phyloP scores from a whole-genome alignment of 2,888 invertebrate species.

The Bhutanitis thaidina region DNA sequence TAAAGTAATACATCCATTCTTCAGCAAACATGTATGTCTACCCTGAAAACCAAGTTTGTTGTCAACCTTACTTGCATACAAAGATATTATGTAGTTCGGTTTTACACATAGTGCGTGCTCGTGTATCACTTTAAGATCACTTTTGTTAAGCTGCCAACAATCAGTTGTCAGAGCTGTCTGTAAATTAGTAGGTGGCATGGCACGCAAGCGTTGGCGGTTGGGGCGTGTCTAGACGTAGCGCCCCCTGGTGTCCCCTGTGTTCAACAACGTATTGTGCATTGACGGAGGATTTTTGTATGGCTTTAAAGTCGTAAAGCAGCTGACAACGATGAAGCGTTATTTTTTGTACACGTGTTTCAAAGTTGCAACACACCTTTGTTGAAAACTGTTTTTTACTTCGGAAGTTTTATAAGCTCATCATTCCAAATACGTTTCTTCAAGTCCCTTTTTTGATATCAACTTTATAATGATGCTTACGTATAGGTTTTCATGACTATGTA shows the following conservation, averaged over 20 bases:
- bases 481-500: too few species aligned
- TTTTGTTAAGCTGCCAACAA: conserved; percentile 14
- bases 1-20: too few species aligned
- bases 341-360: conserved; percentile 8
- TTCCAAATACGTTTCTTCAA: too few species aligned
- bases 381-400: background rate
- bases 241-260: conserved; percentile 6
- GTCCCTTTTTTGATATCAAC: too few species aligned
- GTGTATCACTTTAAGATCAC: conserved; percentile 11
- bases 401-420: too few species aligned
- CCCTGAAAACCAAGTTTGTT: too few species aligned
- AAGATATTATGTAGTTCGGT: too few species aligned
- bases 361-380: conserved; percentile 1
- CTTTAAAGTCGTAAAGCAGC: conserved; percentile 13
- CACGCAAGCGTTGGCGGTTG: conserved; percentile 7
- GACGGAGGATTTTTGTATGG: conserved; percentile 16
- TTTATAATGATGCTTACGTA: too few species aligned
- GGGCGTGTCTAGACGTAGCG: conserved; percentile 13
- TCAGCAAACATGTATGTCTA: too few species aligned
- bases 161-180: conserved; percentile 15
- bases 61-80: too few species aligned
- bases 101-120: conserved; percentile 6
- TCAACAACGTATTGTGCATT: conserved; percentile 18
- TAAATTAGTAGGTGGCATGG: conserved; percentile 7
- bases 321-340: conserved; percentile 1